phyloP scores from a whole-genome alignment of 2,888 invertebrate species.

The Microdon myrmicae region DNA sequence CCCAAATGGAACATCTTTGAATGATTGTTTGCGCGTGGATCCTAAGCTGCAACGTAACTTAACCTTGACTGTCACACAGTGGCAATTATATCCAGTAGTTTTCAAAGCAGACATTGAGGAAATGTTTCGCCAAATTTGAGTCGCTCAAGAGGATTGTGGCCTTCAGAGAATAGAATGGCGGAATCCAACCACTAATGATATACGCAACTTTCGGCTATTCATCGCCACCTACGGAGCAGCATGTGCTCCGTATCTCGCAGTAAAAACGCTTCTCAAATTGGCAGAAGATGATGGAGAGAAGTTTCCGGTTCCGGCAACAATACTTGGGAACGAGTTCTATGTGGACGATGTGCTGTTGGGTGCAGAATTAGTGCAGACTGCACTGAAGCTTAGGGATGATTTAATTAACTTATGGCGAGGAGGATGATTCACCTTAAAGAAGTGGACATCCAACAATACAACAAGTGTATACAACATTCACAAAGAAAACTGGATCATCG shows the following conservation, averaged over 20 bases:
- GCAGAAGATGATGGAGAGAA: no score
- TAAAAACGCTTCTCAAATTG: no score
- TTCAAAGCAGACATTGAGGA: conserved; percentile 4
- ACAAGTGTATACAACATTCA: no score
- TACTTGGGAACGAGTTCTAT: conserved; percentile 1
- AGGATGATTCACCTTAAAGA: no score
- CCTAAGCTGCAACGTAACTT: conserved; percentile 6
- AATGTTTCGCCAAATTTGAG: conserved; percentile 7
- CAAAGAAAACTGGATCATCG: no score
- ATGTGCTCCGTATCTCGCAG: conserved; percentile 1
- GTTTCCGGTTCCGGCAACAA: background rate
- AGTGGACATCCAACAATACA: no score
- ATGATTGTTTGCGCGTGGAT: conserved; percentile 3
- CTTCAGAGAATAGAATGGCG: conserved; percentile 6
- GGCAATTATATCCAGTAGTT: conserved; percentile 1
- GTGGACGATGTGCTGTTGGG: conserved; percentile 2
- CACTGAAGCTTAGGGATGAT: background rate
- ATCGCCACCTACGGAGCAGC: background rate
- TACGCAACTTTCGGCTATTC: background rate
- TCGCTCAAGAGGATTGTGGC: background rate
- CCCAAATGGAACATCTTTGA: conserved; percentile 2
- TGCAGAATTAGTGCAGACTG: background rate
- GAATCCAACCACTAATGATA: background rate
- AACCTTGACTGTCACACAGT: conserved; percentile 3
- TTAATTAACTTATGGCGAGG: no score